Evolutionary conservation across 2,113 vertebrate species (phyloP).

Genomic region (Hypanus sabinus): DNA sequence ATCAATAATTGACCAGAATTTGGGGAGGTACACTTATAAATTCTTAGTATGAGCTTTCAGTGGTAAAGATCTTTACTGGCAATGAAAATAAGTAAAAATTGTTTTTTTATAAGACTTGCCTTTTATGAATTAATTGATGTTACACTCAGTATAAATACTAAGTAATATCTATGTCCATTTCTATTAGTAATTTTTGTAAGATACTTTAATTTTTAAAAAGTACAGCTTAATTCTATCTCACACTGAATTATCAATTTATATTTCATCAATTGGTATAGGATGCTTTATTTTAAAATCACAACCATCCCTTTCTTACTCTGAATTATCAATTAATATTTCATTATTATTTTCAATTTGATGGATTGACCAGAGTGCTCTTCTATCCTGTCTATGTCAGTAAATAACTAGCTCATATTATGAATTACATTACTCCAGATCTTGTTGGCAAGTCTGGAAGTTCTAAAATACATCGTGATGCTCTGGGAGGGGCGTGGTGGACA

Average conservation of each 20-base stretch:
- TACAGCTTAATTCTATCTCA: too few relatives aligned
- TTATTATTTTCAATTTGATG: not conserved
- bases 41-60: not conserved
- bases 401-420: too few relatives aligned
- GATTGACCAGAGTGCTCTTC: not conserved
- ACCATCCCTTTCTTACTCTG: too few relatives aligned
- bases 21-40: not conserved
- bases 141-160: not conserved
- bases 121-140: not conserved
- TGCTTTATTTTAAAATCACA: too few relatives aligned
- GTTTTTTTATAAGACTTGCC: not conserved
- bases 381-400: not conserved
- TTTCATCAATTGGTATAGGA: too few relatives aligned
- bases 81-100: not conserved
- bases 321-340: not conserved
- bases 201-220: too few relatives aligned
- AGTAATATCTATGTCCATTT: not conserved
- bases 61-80: not conserved
- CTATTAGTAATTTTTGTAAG: not conserved
- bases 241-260: too few relatives aligned
- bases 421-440: too few relatives aligned
- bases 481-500: too few relatives aligned
- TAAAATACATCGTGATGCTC: too few relatives aligned
- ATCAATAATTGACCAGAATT: not conserved
- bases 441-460: too few relatives aligned